phyloP scores from a whole-genome alignment of 2,888 invertebrate species.

The Synergus laeviventris region DNA sequence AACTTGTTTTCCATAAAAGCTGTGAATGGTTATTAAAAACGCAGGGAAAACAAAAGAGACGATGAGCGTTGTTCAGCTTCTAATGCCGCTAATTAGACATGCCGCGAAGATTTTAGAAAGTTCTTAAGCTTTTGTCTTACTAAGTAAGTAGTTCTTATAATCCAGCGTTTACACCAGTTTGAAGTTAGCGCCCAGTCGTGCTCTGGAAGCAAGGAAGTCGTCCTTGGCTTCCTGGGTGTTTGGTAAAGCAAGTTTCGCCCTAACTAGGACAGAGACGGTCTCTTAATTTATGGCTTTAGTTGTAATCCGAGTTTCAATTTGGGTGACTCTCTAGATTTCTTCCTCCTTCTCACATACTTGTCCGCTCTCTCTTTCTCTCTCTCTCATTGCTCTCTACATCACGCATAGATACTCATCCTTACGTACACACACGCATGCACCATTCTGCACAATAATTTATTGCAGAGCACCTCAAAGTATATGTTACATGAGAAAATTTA shows the following conservation, averaged over 20 bases:
- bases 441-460: constrained; percentile 20
- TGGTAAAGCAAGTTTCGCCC: constrained; percentile 46
- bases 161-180: constrained; percentile 35
- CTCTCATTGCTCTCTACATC: constrained; percentile 5
- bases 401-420: constrained; percentile 17
- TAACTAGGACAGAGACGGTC: constrained; percentile 63
- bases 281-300: constrained; percentile 68
- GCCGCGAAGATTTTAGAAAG: constrained; percentile 42
- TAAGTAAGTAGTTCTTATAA: constrained; percentile 46
- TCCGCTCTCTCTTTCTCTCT: constrained; percentile 43
- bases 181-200: constrained; percentile 40
- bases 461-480: neutral
- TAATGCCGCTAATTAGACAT: constrained; percentile 46
- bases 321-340: constrained; percentile 45
- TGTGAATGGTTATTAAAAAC: constrained; percentile 1
- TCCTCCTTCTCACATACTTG: constrained; percentile 41
- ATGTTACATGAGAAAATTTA: neutral
- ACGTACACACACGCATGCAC: neutral
- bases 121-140: constrained; percentile 42
- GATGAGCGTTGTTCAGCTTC: constrained; percentile 25
- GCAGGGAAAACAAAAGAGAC: neutral
- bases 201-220: constrained; percentile 46
- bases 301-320: constrained; percentile 68
- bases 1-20: neutral
- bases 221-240: constrained; percentile 48